Evolutionary conservation across 2,888 invertebrate species (phyloP).

Genomic region (Buathra laborator): DNA sequence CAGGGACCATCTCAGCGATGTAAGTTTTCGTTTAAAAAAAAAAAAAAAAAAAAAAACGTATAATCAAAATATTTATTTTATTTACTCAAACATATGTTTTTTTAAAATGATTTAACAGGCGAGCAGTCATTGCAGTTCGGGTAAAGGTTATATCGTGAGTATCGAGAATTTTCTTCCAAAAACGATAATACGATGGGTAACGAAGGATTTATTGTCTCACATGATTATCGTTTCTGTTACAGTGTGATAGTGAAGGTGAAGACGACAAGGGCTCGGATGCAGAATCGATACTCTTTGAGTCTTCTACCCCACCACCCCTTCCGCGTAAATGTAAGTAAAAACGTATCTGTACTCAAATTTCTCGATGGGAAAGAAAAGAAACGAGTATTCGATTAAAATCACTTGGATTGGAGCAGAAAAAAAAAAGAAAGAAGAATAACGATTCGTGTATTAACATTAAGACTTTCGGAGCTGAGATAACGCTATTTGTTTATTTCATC

Average conservation of each 20-base stretch:
- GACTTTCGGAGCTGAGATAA: no score
- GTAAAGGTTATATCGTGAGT: conserved; percentile 98
- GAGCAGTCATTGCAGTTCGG: conserved; percentile 96
- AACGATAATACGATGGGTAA: conserved; percentile 50
- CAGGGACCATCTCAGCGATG: conserved; percentile 94
- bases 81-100: conserved; percentile 76
- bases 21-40: conserved; percentile 86
- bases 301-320: conserved; percentile 89
- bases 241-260: conserved; percentile 98
- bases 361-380: not conserved
- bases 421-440: no score
- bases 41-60: not conserved
- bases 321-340: conserved; percentile 86
- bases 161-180: conserved; percentile 79
- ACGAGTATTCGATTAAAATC: not conserved
- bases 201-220: conserved; percentile 70
- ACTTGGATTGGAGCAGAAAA: no score
- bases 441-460: no score
- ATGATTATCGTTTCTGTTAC: conserved; percentile 83
- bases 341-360: not conserved
- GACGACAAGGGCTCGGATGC: conserved; percentile 95
- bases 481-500: not conserved
- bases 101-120: conserved; percentile 88
- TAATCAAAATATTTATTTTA: not conserved
- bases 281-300: conserved; percentile 90